A percentile compares a stretch with the other conserved stretches of the same genome.
These are phyloP conservation scores for Machimus atricapillus DNA, from an alignment of 2,888 invertebrate species.

Conservation along the genomic window DNA sequence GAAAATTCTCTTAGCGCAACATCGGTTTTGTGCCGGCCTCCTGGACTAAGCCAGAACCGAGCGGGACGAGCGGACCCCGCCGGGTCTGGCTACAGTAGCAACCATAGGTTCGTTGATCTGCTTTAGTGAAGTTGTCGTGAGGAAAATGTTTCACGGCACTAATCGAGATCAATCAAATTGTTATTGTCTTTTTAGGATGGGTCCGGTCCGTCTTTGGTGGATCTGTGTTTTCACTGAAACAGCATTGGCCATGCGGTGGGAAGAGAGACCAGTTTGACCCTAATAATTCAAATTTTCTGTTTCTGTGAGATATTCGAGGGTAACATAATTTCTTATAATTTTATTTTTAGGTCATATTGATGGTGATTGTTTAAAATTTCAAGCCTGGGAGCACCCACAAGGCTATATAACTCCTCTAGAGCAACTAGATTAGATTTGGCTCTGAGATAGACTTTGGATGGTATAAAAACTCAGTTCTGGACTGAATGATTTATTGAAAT, in stretches of 20 bases:
- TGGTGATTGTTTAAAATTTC: too few species aligned
- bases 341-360: too few species aligned
- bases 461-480: too few species aligned
- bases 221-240: background rate
- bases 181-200: background rate
- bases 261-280: background rate
- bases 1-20: slow-evolving; percentile 30
- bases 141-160: slow-evolving; percentile 1
- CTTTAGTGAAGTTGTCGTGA: slow-evolving; percentile 18
- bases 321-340: too few species aligned
- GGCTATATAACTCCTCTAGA: too few species aligned
- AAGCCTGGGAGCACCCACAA: too few species aligned
- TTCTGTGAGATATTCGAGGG: background rate
- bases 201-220: background rate
- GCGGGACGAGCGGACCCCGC: background rate
- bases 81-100: background rate
- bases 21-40: background rate
- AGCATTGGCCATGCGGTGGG: background rate
- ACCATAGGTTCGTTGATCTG: slow-evolving; percentile 3
- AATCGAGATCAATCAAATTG: slow-evolving; percentile 25
- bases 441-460: too few species aligned
- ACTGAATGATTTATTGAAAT: too few species aligned
- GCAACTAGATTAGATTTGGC: too few species aligned
- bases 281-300: background rate
- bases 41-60: background rate